Percentiles rank a stretch among this genome's conserved stretches.
Conservation (phyloP, 2,797 vertebrate genomes). For the Microcaecilia unicolor region DNA sequence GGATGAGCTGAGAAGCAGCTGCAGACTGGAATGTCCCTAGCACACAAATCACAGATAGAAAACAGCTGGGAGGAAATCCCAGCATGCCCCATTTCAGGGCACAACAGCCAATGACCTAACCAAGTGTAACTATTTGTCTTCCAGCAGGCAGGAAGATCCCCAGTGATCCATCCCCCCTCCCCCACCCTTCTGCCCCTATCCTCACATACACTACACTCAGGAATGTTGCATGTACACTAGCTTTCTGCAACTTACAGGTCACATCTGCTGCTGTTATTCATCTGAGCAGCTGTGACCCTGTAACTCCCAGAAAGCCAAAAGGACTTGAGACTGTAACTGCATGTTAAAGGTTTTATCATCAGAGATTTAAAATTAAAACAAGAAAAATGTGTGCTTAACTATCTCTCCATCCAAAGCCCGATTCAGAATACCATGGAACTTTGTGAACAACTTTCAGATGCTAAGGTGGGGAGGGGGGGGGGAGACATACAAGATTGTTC, state of each 20-base stretch:
- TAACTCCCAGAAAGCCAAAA: no score
- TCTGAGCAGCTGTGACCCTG: background rate
- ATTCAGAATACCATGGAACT: no score
- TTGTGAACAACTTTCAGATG: no score
- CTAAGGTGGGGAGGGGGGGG: no score
- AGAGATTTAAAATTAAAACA: no score
- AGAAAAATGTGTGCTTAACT: no score
- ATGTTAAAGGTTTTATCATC: no score
- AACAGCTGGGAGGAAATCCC: conserved; percentile 83
- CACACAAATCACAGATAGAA: conserved; percentile 45
- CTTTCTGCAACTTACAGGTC: background rate
- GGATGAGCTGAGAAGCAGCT: conserved; percentile 71
- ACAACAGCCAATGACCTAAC: conserved; percentile 40
- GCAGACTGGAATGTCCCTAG: conserved; percentile 74
- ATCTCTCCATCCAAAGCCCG: no score
- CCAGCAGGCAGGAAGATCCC: conserved; percentile 10
- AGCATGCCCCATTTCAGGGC: conserved; percentile 40
- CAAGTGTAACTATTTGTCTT: conserved; percentile 35
- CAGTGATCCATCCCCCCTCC: background rate
- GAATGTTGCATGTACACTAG: background rate
- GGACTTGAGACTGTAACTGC: no score
- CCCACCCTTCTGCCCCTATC: no score
- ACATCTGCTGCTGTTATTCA: background rate
- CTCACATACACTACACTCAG: background rate
- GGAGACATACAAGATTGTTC: no score